Percentiles rank a stretch among this genome's conserved stretches.
Conservation (phyloP, 2,888 invertebrate genomes). For the Apamea monoglypha region DNA sequence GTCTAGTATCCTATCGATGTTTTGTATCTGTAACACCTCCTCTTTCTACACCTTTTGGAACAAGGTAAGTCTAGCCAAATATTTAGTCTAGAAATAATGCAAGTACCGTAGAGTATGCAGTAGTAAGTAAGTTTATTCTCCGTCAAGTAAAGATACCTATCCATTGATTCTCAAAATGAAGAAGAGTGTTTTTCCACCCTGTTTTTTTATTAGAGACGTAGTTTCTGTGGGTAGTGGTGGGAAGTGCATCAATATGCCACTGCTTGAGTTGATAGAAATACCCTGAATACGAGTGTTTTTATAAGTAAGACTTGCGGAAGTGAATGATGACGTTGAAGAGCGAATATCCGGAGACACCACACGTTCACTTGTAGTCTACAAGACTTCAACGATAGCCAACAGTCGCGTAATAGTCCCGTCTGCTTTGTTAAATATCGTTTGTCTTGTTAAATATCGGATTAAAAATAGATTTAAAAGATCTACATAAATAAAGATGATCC, state of each 20-base stretch:
- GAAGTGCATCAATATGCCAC: neutral
- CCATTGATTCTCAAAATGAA: neutral
- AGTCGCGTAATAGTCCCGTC: neutral
- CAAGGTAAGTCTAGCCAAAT: neutral
- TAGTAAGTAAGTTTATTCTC: neutral
- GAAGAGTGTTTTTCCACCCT: neutral
- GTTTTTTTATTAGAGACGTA: constrained; percentile 1
- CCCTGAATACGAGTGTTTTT: neutral
- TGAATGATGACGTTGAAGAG: neutral
- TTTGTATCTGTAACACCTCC: neutral
- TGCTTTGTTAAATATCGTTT: neutral
- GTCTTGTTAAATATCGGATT: neutral
- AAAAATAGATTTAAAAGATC: constrained; percentile 9
- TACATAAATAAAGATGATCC: constrained; percentile 18
- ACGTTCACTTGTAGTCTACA: neutral
- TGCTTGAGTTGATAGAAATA: neutral
- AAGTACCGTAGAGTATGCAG: neutral
- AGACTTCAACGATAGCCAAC: neutral
- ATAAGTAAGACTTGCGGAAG: no score
- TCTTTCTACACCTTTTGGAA: neutral
- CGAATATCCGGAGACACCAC: neutral
- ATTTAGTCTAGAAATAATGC: neutral
- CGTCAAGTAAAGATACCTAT: neutral
- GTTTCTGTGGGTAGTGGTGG: neutral
- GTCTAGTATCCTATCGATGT: neutral